phyloP scores from a whole-genome alignment of 2,888 invertebrate species.

The Phasia obesa region DNA sequence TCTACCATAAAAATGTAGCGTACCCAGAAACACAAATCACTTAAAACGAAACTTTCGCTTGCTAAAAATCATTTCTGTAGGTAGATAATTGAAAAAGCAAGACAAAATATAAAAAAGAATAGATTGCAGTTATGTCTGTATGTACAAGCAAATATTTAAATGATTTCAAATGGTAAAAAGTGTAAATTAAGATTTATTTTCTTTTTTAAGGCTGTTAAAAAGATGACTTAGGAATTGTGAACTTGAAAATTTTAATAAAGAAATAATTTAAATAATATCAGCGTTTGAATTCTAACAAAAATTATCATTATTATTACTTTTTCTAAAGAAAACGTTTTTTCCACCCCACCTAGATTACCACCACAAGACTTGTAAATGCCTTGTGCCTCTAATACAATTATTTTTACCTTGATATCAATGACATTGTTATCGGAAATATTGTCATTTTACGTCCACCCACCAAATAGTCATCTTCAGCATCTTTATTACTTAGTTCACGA shows the following conservation, averaged over 20 bases:
- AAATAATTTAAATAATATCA: neutral
- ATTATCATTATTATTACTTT: too few species aligned
- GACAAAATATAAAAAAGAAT: slow-evolving; percentile 11
- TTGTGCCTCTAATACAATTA: neutral
- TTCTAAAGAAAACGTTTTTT: too few species aligned
- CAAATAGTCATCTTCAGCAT: slow-evolving; percentile 85
- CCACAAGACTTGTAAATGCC: slow-evolving; percentile 28
- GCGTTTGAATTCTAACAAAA: too few species aligned
- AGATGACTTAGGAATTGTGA: neutral
- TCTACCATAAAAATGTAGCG: slow-evolving; percentile 10
- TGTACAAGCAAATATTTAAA: slow-evolving; percentile 14
- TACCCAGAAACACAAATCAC: neutral
- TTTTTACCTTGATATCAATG: slow-evolving; percentile 86
- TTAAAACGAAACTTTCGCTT: neutral
- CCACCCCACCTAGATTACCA: neutral
- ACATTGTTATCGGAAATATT: slow-evolving; percentile 87
- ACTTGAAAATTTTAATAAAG: neutral
- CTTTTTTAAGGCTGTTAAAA: too few species aligned
- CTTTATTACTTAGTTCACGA: slow-evolving; percentile 76
- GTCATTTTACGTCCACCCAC: slow-evolving; percentile 88
- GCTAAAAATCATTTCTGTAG: slow-evolving; percentile 4
- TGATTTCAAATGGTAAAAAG: slow-evolving; percentile 18
- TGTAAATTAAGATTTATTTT: slow-evolving; percentile 54
- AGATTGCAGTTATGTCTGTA: neutral
- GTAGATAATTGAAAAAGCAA: slow-evolving; percentile 23